Percentiles rank a stretch among this genome's conserved stretches.
phyloP scores from a whole-genome alignment of 2,113 vertebrate species.

The Bufo gargarizans region DNA sequence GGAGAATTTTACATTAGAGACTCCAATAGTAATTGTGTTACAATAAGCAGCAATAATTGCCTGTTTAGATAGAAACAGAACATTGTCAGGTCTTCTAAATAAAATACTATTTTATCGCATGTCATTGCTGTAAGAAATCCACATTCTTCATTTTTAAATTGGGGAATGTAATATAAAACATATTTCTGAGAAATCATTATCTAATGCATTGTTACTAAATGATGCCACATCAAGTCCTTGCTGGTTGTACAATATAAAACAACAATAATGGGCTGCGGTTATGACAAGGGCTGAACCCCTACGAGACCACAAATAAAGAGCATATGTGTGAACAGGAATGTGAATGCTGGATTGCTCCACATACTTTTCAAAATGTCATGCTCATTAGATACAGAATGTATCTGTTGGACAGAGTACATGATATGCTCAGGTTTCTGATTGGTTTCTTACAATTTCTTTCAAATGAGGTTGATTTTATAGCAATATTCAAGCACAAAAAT shows the following conservation, averaged over 20 bases:
- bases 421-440: not conserved
- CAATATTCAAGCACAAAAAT: not conserved
- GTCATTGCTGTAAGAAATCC: constrained; percentile 2
- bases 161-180: constrained; percentile 20
- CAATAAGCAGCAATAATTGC: not conserved
- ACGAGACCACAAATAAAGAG: constrained; percentile 29
- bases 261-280: not conserved
- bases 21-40: not conserved
- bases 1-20: not conserved
- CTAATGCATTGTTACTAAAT: constrained; percentile 16
- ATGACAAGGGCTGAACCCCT: not conserved
- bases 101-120: not conserved
- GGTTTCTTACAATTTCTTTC: not conserved
- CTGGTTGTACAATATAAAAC: not conserved
- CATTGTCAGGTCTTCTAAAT: not conserved
- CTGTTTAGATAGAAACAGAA: not conserved
- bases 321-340: constrained; percentile 44
- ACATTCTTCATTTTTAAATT: not conserved
- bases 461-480: not conserved
- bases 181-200: constrained; percentile 6
- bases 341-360: constrained; percentile 2
- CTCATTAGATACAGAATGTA: not conserved
- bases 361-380: constrained; percentile 24
- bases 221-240: not conserved
- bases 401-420: not conserved